Evolutionary conservation across 2,113 vertebrate species (phyloP), one percentile per base, ranked within the genome.

Genomic region (Hypomesus transpacificus): DNA sequence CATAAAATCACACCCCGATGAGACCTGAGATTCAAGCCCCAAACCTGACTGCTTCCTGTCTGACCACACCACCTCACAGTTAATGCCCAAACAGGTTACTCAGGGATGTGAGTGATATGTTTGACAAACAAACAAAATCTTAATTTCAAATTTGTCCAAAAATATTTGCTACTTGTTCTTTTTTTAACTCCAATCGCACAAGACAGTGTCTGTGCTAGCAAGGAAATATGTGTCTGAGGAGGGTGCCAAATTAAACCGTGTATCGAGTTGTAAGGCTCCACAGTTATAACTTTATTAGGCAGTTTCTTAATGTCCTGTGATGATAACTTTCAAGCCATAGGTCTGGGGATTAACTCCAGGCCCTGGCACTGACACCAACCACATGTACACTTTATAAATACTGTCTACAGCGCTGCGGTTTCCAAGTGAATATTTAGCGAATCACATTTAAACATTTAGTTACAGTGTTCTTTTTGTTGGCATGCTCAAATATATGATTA

Each of bases 1-100:
- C 61, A 17, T 71, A 50, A 28, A 74, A 75, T 78, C 46, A 50
- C 17, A 63, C 64, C 39, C 68, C 3, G 78, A 51, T 46, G 73
- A 63, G 70, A 61, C 22, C 59, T 17, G 59, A 64, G 46, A 70
- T 79, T 69, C 66, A 70, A 24, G 76, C 72, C 57, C 56, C 73
- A 64, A 80, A 71, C 76, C 67, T 82, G 79, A 74, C 76, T 76
- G 78, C 74, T 69, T 78, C 69, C 70, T 22, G 24, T 66, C 70
- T 71, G 56, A 66, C 66, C 53, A 21, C 22, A 8, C 66, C 13
- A 20, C 71, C 59, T 63, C 26, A 79, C 69, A 24, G 70, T 70
- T 69, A 60, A 73, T 80, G 66, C 53, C 39, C 82, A 75, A 84
- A 70, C 73, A 74, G 71, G 70, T 85, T 75, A 80, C 17, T 28